Evolutionary conservation across 2,888 invertebrate genomes (phyloP).

Genomic region (Tiliacea aurago): DNA sequence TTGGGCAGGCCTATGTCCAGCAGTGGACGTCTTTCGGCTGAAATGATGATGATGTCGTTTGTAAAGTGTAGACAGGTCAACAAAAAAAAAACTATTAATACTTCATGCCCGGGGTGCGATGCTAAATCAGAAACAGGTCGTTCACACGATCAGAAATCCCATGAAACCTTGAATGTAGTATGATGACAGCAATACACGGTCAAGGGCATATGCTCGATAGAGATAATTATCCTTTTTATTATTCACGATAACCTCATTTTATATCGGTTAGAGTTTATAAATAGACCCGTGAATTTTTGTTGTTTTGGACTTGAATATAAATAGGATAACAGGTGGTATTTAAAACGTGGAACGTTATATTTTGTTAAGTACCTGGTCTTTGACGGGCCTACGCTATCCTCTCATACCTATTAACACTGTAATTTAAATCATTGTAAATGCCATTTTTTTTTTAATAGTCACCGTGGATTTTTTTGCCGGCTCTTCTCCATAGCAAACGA

Average conservation of each 20-base stretch:
- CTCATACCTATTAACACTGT: too few species aligned
- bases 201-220: conserved; percentile 36
- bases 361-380: too few species aligned
- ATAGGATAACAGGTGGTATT: conserved; percentile 6
- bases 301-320: conserved; percentile 7
- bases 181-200: conserved; percentile 30
- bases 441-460: too few species aligned
- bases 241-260: conserved; percentile 43
- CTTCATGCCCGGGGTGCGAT: conserved; percentile 26
- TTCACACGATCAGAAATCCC: conserved; percentile 16
- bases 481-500: too few species aligned
- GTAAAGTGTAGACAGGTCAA: neutral
- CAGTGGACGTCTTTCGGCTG: too few species aligned
- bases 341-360: too few species aligned
- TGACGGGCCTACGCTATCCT: too few species aligned
- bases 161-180: conserved; percentile 35
- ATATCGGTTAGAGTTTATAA: conserved; percentile 29
- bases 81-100: conserved; percentile 33
- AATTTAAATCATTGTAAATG: too few species aligned
- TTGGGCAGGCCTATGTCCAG: too few species aligned
- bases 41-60: too few species aligned
- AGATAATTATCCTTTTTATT: conserved; percentile 44
- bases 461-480: too few species aligned
- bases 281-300: conserved; percentile 19
- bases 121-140: conserved; percentile 38